Percentiles rank a stretch among this genome's conserved stretches.
These are phyloP conservation scores for Artibeus jamaicensis DNA, from an alignment of 2,797 vertebrate genomes.

Conservation along the genomic window DNA sequence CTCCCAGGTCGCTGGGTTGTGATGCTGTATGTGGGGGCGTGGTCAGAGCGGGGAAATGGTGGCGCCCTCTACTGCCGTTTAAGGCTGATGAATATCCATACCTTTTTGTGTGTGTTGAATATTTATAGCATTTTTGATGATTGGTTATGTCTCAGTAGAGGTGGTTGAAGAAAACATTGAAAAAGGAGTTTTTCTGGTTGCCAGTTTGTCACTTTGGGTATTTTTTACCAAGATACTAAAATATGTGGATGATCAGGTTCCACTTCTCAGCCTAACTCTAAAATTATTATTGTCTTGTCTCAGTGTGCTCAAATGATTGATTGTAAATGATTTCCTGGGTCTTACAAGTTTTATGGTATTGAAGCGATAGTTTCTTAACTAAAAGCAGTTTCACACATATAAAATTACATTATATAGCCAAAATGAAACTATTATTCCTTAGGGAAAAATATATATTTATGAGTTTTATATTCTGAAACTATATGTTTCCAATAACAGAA, in stretches of 20 bases:
- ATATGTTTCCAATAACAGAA: background rate
- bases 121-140: background rate
- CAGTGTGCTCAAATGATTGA: background rate
- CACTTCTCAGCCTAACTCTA: background rate
- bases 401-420: background rate
- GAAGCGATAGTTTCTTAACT: background rate
- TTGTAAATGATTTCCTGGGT: background rate
- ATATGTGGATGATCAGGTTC: background rate
- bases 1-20: too few species aligned
- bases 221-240: background rate
- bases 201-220: background rate
- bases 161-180: background rate
- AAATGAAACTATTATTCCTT: background rate
- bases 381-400: conserved; percentile 16
- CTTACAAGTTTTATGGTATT: background rate
- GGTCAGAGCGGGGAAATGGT: too few species aligned
- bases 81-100: background rate
- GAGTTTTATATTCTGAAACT: background rate
- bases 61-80: too few species aligned
- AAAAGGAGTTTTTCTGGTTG: background rate
- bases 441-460: background rate
- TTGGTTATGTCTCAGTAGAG: background rate
- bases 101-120: background rate
- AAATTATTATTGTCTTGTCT: background rate
- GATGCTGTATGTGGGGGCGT: too few species aligned